phyloP scores from a whole-genome alignment of 1,140 invertebrate species.

The Hormaphis cornu region DNA sequence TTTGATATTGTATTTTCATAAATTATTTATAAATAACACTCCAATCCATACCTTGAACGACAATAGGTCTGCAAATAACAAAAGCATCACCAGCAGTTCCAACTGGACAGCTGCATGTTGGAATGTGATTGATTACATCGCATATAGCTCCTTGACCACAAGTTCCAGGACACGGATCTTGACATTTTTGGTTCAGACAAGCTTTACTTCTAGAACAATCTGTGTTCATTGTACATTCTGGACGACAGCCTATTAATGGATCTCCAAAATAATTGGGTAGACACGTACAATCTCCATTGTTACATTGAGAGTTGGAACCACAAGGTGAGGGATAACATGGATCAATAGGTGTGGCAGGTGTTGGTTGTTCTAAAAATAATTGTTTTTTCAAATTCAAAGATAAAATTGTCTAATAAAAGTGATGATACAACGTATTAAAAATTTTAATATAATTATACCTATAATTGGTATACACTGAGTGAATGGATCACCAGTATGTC shows the following conservation, averaged over 20 bases:
- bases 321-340: conserved; percentile 72
- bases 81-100: conserved; percentile 71
- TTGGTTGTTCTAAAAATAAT: conserved; percentile 18
- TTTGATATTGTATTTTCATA: not conserved
- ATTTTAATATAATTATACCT: conserved; percentile 34
- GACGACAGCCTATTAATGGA: conserved; percentile 56
- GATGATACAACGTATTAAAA: not conserved
- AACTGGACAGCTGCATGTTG: conserved; percentile 56
- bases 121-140: conserved; percentile 58
- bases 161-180: conserved; percentile 66
- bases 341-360: conserved; percentile 41
- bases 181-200: conserved; percentile 66
- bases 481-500: conserved; percentile 56
- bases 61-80: conserved; percentile 48
- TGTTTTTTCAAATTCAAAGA: not conserved
- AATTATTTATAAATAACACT: not conserved
- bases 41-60: not conserved
- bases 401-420: not conserved
- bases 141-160: conserved; percentile 68
- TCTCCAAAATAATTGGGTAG: conserved; percentile 63
- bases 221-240: conserved; percentile 73
- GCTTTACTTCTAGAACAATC: conserved; percentile 68
- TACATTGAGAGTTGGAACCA: conserved; percentile 62
- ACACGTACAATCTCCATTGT: conserved; percentile 64
- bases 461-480: conserved; percentile 42